Evolutionary conservation across 2,113 vertebrate genomes (phyloP).

Genomic region (Gadus macrocephalus): DNA sequence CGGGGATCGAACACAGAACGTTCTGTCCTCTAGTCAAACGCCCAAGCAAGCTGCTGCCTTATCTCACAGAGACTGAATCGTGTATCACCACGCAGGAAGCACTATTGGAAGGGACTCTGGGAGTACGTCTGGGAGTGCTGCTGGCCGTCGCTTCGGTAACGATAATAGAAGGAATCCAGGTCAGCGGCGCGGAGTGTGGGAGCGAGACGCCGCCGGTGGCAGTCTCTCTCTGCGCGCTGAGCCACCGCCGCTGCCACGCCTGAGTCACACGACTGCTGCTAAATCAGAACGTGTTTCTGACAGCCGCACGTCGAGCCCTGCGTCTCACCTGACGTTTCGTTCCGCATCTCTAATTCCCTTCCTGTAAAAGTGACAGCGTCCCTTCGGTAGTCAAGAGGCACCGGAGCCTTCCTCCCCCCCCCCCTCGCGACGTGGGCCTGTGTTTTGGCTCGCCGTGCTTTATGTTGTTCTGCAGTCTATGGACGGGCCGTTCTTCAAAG

Average conservation of each 20-base stretch:
- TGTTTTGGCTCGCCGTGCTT: conserved; percentile 25
- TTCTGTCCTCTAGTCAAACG: too few species aligned
- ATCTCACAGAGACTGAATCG: too few species aligned
- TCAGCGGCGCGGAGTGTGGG: conserved; percentile 44
- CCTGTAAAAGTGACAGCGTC: conserved; percentile 19
- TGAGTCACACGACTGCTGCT: conserved; percentile 2
- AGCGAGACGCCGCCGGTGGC: background rate
- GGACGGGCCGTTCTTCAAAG: conserved; percentile 9
- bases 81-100: too few species aligned
- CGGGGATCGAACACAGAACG: too few species aligned
- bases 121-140: background rate
- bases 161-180: conserved; percentile 52
- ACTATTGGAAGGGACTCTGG: background rate
- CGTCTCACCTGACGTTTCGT: conserved; percentile 36
- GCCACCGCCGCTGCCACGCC: too few species aligned
- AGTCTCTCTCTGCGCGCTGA: too few species aligned
- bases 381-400: conserved; percentile 14
- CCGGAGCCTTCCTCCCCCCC: background rate
- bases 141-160: background rate
- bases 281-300: conserved; percentile 13
- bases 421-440: background rate
- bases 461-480: conserved; percentile 1
- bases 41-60: too few species aligned
- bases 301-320: conserved; percentile 33
- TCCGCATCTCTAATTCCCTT: conserved; percentile 32